phyloP scores from a whole-genome alignment of 2,888 invertebrate species.

The Mongoloraphidia duomilia region DNA sequence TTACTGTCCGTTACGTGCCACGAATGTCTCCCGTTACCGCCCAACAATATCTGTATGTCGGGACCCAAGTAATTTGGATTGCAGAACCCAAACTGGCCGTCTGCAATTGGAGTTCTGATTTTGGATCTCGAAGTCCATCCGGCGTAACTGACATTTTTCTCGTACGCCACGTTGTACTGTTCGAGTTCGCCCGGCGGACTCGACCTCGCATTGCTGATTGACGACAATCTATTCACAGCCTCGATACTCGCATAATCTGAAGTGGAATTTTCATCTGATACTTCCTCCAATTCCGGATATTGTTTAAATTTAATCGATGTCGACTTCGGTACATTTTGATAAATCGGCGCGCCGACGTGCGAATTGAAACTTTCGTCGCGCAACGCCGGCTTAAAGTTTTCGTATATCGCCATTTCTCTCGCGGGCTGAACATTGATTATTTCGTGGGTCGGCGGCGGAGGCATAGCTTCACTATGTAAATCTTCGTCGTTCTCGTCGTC shows the following conservation, averaged over 20 bases:
- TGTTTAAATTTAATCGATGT: slow-evolving; percentile 44
- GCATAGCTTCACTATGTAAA: slow-evolving; percentile 24
- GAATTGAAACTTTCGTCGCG: slow-evolving; percentile 40
- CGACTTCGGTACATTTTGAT: slow-evolving; percentile 39
- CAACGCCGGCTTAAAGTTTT: slow-evolving; percentile 35
- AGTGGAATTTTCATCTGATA: slow-evolving; percentile 43
- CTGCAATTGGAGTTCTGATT: slow-evolving; percentile 21
- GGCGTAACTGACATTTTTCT: not conserved
- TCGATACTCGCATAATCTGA: slow-evolving; percentile 67
- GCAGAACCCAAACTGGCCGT: slow-evolving; percentile 50
- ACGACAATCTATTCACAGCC: slow-evolving; percentile 41
- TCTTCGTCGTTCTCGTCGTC: slow-evolving; percentile 42
- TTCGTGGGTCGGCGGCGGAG: slow-evolving; percentile 20
- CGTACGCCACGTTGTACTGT: slow-evolving; percentile 15
- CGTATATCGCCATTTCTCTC: slow-evolving; percentile 26
- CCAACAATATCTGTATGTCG: slow-evolving; percentile 33
- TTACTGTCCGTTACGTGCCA: slow-evolving; percentile 10
- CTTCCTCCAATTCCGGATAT: slow-evolving; percentile 37
- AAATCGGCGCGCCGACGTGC: slow-evolving; percentile 30
- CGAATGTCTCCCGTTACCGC: slow-evolving; percentile 6
- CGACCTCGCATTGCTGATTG: slow-evolving; percentile 31
- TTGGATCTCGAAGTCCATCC: not conserved
- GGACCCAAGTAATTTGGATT: slow-evolving; percentile 64
- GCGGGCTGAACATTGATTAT: slow-evolving; percentile 14
- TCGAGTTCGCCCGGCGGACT: slow-evolving; percentile 26